Evolutionary conservation across 2,797 vertebrate species (phyloP).

Genomic region (Channa striata): DNA sequence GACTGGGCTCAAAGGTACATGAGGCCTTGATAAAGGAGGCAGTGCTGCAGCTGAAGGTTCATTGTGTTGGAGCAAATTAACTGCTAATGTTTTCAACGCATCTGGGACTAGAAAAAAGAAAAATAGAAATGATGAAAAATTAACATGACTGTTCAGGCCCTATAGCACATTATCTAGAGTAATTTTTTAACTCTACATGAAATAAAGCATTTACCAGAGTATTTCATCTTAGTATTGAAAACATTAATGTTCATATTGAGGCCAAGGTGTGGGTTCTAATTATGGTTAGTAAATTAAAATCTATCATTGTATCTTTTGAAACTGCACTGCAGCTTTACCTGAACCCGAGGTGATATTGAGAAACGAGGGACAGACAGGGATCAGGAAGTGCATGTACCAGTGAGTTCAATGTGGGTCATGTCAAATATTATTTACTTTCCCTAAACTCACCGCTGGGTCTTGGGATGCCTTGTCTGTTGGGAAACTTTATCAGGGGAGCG

Average conservation of each 20-base stretch:
- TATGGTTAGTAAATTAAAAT: not conserved
- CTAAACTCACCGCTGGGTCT: constrained; percentile 80
- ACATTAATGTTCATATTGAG: not conserved
- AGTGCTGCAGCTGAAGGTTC: constrained; percentile 37
- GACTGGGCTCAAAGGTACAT: constrained; percentile 59
- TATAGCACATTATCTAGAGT: too few relatives aligned
- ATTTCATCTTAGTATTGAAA: not conserved
- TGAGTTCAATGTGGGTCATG: not conserved
- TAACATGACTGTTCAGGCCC: not conserved
- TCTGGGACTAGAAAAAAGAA: constrained; percentile 72
- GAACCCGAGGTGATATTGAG: not conserved
- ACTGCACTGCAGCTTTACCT: not conserved
- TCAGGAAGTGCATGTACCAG: not conserved
- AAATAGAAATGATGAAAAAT: not conserved
- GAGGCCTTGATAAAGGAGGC: constrained; percentile 56
- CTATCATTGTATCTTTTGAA: not conserved
- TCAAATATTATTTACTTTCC: not conserved
- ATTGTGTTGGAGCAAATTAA: constrained; percentile 58
- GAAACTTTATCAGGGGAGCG: constrained; percentile 85
- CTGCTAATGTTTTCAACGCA: constrained; percentile 66
- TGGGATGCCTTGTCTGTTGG: constrained; percentile 66
- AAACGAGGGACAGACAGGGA: not conserved
- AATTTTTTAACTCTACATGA: too few relatives aligned
- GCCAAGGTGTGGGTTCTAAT: too few relatives aligned
- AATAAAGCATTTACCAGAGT: too few relatives aligned